Percentiles rank a stretch among this genome's conserved stretches.
Conservation (phyloP, 2,797 vertebrate species). For the Enteromius afrohamiltoni region DNA sequence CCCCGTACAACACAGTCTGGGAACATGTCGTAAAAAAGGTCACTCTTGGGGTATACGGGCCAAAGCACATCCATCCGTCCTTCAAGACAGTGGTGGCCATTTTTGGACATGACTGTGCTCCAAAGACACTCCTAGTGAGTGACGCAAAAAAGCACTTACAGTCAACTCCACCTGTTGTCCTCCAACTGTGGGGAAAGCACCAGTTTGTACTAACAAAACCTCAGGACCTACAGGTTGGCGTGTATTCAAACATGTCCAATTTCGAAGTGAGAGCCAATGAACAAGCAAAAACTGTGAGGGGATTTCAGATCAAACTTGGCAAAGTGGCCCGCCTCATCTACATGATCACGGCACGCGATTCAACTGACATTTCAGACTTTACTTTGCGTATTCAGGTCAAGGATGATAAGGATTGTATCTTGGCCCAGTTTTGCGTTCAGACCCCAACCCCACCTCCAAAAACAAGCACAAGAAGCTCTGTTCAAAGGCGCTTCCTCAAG, state of each 20-base stretch:
- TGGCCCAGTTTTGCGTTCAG: slow-evolving; percentile 95
- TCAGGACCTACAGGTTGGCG: slow-evolving; percentile 88
- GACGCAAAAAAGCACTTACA: slow-evolving; percentile 84
- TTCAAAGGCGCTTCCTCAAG: slow-evolving; percentile 91
- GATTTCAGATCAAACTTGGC: slow-evolving; percentile 95
- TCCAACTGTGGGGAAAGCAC: slow-evolving; percentile 97
- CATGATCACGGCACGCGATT: slow-evolving; percentile 82
- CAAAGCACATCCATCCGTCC: slow-evolving; percentile 95
- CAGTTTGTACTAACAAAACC: slow-evolving; percentile 87
- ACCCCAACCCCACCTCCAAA: slow-evolving; percentile 91
- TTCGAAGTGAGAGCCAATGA: slow-evolving; percentile 86
- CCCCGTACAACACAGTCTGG: slow-evolving; percentile 88
- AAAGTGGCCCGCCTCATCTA: slow-evolving; percentile 91
- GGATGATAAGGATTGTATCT: slow-evolving; percentile 85
- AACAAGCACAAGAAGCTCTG: slow-evolving; percentile 80
- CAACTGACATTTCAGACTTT: slow-evolving; percentile 87
- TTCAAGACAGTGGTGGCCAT: slow-evolving; percentile 94
- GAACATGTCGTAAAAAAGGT: slow-evolving; percentile 92
- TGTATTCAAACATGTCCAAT: slow-evolving; percentile 95
- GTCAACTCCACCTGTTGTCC: slow-evolving; percentile 80
- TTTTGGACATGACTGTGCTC: slow-evolving; percentile 93
- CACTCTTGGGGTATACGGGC: slow-evolving; percentile 92
- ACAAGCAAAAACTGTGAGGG: slow-evolving; percentile 84
- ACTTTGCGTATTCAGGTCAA: slow-evolving; percentile 91
- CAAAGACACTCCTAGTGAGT: slow-evolving; percentile 89